phyloP scores from a whole-genome alignment of 2,888 invertebrate species.

The Aporophyla lueneburgensis region DNA sequence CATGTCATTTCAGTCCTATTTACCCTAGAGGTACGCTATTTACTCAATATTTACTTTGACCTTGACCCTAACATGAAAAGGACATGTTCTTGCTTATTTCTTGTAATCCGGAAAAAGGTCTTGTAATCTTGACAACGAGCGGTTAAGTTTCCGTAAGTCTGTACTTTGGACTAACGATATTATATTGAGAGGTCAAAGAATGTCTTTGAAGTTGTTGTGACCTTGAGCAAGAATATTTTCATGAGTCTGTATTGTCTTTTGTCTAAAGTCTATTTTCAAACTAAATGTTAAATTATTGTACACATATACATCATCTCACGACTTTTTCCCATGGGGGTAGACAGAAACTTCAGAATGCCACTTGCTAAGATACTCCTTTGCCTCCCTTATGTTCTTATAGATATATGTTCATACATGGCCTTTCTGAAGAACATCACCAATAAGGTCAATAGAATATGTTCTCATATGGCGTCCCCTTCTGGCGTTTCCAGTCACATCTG shows the following conservation, averaged over 20 bases:
- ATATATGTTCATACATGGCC: too few species aligned
- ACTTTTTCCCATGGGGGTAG: too few species aligned
- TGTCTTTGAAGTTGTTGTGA: not conserved
- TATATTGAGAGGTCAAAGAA: not conserved
- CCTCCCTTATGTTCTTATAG: too few species aligned
- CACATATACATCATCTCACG: too few species aligned
- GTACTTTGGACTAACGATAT: conserved; percentile 19
- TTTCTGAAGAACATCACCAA: too few species aligned
- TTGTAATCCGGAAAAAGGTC: conserved; percentile 60
- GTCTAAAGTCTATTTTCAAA: not conserved
- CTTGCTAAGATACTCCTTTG: too few species aligned
- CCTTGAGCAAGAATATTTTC: not conserved
- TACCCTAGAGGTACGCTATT: conserved; percentile 14
- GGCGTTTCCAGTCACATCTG: too few species aligned
- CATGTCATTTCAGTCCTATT: conserved; percentile 1
- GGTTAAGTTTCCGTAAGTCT: conserved; percentile 18
- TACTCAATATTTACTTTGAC: not conserved
- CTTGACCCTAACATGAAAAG: conserved; percentile 17
- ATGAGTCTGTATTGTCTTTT: too few species aligned
- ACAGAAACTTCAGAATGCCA: too few species aligned
- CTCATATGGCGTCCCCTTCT: too few species aligned
- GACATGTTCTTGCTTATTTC: conserved; percentile 33
- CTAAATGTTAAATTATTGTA: too few species aligned
- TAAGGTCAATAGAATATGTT: too few species aligned
- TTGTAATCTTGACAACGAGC: conserved; percentile 42